Evolutionary conservation across 1,140 invertebrate genomes (phyloP).

Genomic region (Habropoda laboriosa): DNA sequence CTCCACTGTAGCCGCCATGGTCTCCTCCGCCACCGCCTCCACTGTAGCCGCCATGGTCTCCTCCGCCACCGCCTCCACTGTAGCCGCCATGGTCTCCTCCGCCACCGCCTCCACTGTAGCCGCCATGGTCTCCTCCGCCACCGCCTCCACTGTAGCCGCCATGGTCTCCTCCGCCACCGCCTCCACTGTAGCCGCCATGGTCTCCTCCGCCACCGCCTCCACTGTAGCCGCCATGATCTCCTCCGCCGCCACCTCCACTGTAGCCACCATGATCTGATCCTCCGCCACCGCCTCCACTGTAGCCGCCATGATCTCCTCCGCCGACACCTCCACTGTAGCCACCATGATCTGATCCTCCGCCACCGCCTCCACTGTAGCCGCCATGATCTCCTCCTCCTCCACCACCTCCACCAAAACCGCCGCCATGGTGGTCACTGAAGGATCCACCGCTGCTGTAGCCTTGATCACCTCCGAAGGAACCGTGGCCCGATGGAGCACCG

Average conservation of each 20-base stretch:
- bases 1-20: slow-evolving; percentile 3
- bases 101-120: background rate
- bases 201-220: slow-evolving; percentile 14
- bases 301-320: too few relatives aligned
- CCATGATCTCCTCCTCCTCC: background rate
- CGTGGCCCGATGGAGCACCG: slow-evolving; percentile 13
- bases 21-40: background rate
- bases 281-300: background rate
- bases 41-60: too few relatives aligned
- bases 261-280: slow-evolving; percentile 6
- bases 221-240: slow-evolving; percentile 16
- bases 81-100: too few relatives aligned
- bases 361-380: background rate
- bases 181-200: too few relatives aligned
- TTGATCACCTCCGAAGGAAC: slow-evolving; percentile 24
- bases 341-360: too few relatives aligned
- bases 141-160: slow-evolving; percentile 2
- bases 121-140: background rate
- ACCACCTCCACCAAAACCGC: slow-evolving; percentile 3
- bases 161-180: slow-evolving; percentile 24
- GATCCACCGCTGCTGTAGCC: slow-evolving; percentile 30
- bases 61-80: slow-evolving; percentile 9
- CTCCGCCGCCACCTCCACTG: slow-evolving; percentile 17
- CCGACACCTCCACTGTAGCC: slow-evolving; percentile 11
- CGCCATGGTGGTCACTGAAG: background rate